These are phyloP conservation scores for Vidua chalybeata DNA, from an alignment of 2,113 vertebrate genomes.

Conservation along the genomic window DNA sequence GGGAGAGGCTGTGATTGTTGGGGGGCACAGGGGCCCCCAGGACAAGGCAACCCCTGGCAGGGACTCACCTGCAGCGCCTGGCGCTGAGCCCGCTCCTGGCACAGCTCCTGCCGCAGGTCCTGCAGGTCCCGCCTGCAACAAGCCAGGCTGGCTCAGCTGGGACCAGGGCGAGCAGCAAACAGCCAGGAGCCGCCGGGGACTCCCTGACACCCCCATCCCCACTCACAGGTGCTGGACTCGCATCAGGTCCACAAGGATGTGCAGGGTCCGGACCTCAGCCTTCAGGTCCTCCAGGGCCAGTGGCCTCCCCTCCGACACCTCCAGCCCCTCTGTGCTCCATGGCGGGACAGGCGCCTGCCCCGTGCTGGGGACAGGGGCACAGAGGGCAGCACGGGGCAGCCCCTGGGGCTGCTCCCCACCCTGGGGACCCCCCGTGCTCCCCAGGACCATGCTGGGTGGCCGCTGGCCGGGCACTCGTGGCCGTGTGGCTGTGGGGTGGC, in stretches of 20 bases:
- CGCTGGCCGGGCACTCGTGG: constrained; percentile 35
- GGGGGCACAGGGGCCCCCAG: not conserved
- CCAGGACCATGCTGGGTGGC: not conserved
- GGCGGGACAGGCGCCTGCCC: rapidly evolving
- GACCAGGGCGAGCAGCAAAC: rapidly evolving
- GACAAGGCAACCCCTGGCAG: rapidly evolving
- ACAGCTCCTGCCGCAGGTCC: constrained; percentile 36
- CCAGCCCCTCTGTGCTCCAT: rapidly evolving
- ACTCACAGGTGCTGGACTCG: constrained; percentile 57
- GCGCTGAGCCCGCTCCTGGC: constrained; percentile 25
- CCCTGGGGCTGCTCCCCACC: not conserved
- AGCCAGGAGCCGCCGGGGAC: rapidly evolving
- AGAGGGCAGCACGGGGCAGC: not conserved
- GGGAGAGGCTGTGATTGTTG: not conserved
- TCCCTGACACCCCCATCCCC: not conserved
- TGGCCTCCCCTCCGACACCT: rapidly evolving
- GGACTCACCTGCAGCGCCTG: constrained; percentile 47
- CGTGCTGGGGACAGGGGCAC: not conserved
- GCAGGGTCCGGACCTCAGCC: constrained; percentile 35
- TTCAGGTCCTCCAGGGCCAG: constrained; percentile 44
- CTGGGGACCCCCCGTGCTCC: rapidly evolving
- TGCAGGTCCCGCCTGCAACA: constrained; percentile 50
- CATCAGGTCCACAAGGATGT: constrained; percentile 60
- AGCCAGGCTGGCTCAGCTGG: rapidly evolving
- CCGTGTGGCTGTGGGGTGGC: not conserved